A percentile compares a stretch with the other conserved stretches of the same genome.
These are phyloP conservation scores for Apamea anceps DNA, from an alignment of 2,888 invertebrate species.

Conservation along the genomic window DNA sequence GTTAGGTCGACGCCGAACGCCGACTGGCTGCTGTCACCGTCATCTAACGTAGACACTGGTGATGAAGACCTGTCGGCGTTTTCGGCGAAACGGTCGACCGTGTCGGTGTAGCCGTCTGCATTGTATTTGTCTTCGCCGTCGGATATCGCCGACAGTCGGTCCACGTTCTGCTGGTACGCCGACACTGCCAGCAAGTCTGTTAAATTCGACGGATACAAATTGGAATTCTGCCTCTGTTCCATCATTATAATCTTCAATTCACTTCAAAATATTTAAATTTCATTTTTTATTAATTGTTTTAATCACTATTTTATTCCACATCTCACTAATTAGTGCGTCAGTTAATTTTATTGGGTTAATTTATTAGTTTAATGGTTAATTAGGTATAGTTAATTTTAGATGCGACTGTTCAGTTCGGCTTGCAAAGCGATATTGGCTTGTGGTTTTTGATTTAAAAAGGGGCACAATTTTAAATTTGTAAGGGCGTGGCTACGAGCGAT, in stretches of 20 bases:
- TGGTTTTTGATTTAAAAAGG: slow-evolving; percentile 84
- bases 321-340: slow-evolving; percentile 46
- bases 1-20: slow-evolving; percentile 86
- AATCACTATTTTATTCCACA: slow-evolving; percentile 58
- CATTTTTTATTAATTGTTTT: slow-evolving; percentile 43
- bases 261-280: slow-evolving; percentile 61
- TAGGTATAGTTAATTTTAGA: slow-evolving; percentile 60
- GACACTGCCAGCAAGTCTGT: slow-evolving; percentile 82
- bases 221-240: slow-evolving; percentile 80
- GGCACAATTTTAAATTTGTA: slow-evolving; percentile 81
- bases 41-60: slow-evolving; percentile 83
- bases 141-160: slow-evolving; percentile 73
- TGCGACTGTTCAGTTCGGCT: slow-evolving; percentile 76
- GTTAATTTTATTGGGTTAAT: slow-evolving; percentile 72
- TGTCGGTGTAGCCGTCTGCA: slow-evolving; percentile 73
- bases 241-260: slow-evolving; percentile 76
- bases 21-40: slow-evolving; percentile 83
- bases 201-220: slow-evolving; percentile 81
- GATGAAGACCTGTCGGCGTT: slow-evolving; percentile 79
- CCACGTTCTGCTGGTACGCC: slow-evolving; percentile 82
- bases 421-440: slow-evolving; percentile 74
- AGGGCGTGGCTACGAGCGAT: slow-evolving; percentile 85
- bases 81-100: slow-evolving; percentile 71
- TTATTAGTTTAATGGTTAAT: slow-evolving; percentile 61
- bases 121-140: slow-evolving; percentile 79